A percentile compares a stretch with the other conserved stretches of the same genome.
phyloP scores from a whole-genome alignment of 2,888 invertebrate species.

The Andrena hattorfiana region DNA sequence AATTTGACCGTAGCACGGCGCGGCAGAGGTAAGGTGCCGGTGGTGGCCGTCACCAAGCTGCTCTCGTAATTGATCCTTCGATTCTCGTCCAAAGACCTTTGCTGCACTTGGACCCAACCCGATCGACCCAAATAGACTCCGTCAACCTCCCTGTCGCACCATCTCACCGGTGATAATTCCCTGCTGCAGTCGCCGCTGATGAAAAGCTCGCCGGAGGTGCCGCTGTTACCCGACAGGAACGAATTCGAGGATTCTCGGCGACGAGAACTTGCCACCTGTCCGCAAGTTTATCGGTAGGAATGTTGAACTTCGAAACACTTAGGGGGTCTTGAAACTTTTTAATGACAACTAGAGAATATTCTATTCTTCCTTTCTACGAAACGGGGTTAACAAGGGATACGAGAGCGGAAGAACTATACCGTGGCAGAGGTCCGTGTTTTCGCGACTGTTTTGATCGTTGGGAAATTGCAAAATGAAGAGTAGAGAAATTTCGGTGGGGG shows the following conservation, averaged over 20 bases:
- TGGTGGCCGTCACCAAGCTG: constrained; percentile 69
- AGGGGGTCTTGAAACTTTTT: constrained; percentile 6
- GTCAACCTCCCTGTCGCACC: constrained; percentile 88
- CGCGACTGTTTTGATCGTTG: background rate
- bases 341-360: background rate
- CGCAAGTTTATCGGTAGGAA: constrained; percentile 36
- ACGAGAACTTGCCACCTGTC: constrained; percentile 68
- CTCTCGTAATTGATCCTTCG: constrained; percentile 83
- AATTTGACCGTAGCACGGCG: constrained; percentile 85
- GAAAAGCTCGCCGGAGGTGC: constrained; percentile 85
- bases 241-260: constrained; percentile 78
- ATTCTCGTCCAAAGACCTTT: constrained; percentile 86
- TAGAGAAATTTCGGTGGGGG: background rate
- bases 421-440: background rate
- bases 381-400: background rate
- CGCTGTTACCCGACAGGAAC: constrained; percentile 83
- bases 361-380: background rate
- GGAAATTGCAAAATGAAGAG: background rate
- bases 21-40: constrained; percentile 83
- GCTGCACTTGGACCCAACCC: constrained; percentile 87
- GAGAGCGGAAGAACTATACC: background rate
- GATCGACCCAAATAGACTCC: constrained; percentile 87
- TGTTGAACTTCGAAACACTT: background rate
- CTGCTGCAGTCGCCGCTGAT: constrained; percentile 85
- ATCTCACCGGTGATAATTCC: constrained; percentile 87